Percentiles rank a stretch among this genome's conserved stretches.
These are phyloP conservation scores for Tychaedon coryphoeus DNA, from an alignment of 2,113 vertebrate species.

Conservation along the genomic window DNA sequence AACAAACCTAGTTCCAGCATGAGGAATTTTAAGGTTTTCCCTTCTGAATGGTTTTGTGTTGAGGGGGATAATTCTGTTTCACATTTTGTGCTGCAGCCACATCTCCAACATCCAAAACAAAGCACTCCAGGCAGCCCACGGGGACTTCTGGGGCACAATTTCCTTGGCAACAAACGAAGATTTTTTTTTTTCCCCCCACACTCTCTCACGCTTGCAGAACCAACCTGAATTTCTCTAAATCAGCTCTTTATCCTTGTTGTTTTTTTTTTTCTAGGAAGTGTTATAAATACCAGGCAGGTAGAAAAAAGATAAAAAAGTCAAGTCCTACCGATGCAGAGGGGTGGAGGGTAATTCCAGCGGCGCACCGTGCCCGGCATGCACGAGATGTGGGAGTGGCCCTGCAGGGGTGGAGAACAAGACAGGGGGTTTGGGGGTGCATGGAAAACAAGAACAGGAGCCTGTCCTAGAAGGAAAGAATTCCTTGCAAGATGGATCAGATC, in stretches of 20 bases:
- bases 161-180: neutral
- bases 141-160: neutral
- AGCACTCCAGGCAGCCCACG: neutral
- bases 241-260: neutral
- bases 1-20: neutral
- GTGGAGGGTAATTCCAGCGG: constrained; percentile 96
- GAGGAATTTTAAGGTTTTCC: neutral
- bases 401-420: neutral
- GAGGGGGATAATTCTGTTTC: neutral
- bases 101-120: neutral
- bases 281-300: fast-evolving
- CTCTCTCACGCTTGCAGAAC: neutral
- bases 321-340: constrained; percentile 91
- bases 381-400: constrained; percentile 97
- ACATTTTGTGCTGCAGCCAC: neutral
- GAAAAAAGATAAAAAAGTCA: neutral
- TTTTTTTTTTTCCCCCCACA: neutral
- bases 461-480: neutral
- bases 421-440: fast-evolving
- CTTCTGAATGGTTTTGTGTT: neutral
- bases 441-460: neutral
- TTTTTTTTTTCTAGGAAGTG: fast-evolving
- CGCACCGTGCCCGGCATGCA: constrained; percentile 97
- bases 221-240: neutral
- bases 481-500: neutral